Evolutionary conservation across 2,113 vertebrate genomes (phyloP).

Genomic region (Erythrocercus mccallii): DNA sequence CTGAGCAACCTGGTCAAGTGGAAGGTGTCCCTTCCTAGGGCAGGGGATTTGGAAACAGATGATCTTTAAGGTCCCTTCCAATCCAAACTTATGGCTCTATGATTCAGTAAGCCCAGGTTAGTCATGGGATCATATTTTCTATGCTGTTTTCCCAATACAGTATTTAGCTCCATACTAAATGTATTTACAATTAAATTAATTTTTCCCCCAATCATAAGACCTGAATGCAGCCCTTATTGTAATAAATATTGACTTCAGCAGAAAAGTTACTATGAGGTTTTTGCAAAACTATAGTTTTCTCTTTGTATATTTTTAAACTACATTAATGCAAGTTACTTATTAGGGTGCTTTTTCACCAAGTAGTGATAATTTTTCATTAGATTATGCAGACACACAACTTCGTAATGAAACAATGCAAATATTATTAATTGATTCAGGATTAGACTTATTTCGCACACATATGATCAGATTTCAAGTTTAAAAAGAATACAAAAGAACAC

Average conservation of each 20-base stretch:
- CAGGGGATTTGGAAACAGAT: not conserved
- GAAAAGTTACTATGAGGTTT: not conserved
- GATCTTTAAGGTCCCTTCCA: not conserved
- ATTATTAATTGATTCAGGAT: not conserved
- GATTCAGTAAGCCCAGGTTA: not conserved
- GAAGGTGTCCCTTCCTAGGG: not conserved
- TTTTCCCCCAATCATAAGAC: not conserved
- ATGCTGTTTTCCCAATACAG: not conserved
- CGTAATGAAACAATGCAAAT: not conserved
- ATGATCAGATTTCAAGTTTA: not conserved
- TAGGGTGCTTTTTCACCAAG: not conserved
- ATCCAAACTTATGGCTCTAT: not conserved
- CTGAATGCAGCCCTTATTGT: not conserved
- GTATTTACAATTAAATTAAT: not conserved
- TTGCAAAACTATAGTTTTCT: not conserved
- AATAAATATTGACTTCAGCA: not conserved
- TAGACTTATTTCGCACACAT: not conserved
- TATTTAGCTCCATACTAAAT: not conserved
- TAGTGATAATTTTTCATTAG: not conserved
- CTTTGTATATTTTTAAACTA: not conserved
- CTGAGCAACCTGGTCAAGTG: not conserved
- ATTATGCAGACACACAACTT: not conserved
- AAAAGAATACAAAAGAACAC: not conserved
- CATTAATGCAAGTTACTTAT: not conserved
- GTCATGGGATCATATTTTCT: not conserved